Conservation (phyloP, 2,888 invertebrate genomes). For the Hartigia nigra region DNA sequence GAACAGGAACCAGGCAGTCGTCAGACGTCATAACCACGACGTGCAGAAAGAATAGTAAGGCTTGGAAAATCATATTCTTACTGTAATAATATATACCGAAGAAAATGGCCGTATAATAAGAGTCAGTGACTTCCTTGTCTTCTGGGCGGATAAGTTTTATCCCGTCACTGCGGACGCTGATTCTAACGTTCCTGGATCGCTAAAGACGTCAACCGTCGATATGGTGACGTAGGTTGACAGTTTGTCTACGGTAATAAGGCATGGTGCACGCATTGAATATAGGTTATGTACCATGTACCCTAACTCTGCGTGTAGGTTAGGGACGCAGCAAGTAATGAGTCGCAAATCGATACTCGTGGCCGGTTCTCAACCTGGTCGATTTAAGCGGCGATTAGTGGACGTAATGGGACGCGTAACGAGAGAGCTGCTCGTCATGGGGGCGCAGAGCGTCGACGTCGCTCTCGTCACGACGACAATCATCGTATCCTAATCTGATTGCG, state of each 20-base stretch:
- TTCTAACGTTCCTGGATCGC: not conserved
- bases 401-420: not conserved
- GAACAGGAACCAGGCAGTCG: conserved; percentile 4
- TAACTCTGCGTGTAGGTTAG: not conserved
- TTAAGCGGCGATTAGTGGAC: not conserved
- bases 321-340: not conserved
- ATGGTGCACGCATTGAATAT: not conserved
- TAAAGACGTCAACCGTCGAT: not conserved
- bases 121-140: not conserved
- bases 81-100: not conserved
- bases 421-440: conserved; percentile 18
- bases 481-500: not conserved
- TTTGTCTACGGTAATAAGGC: not conserved
- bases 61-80: not conserved
- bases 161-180: not conserved
- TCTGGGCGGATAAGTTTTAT: not conserved
- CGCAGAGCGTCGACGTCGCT: conserved; percentile 20
- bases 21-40: not conserved
- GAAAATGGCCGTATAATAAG: not conserved
- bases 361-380: not conserved
- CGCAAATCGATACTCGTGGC: not conserved
- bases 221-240: not conserved
- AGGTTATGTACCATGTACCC: not conserved
- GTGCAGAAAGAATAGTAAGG: not conserved
- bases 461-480: not conserved